Evolutionary conservation across 2,888 invertebrate genomes (phyloP), one percentile per base, ranked within the genome.

Genomic region (Hyposoter dolosus): DNA sequence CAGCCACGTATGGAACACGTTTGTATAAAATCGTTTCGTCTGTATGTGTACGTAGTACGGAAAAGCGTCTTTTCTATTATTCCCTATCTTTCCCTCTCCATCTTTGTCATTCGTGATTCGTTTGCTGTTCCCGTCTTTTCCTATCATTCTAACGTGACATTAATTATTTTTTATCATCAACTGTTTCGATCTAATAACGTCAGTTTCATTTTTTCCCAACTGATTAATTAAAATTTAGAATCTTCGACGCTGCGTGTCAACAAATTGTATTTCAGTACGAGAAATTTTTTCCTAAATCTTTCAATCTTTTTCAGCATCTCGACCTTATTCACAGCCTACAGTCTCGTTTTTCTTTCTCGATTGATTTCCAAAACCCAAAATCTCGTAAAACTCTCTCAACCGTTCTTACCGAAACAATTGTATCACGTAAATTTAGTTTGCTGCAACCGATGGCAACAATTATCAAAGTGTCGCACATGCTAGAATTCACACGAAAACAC

Each of bases 41-140:
- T 76, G 40, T n/a, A 68, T 74, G 68, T 71, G 66, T 66, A 74
- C 68, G 72, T 32, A 15, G 60, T 15, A 32, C 56, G 66, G 50
- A 43, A 71, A 72, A 76, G 35, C 63, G 63, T 71, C n/a, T 56
- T 81, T 81, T 81, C 76, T 84, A 80, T 84, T 84, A 75, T 71
- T 84, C 80, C 72, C 83, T 84, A 80, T 84, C 71, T 81, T 45
- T 66, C 23, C 35, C n/a, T 76, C 72, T 76, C 71, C 66, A 81
- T 83, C 83, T 72, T 77, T 80, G 45, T 83, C 63, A 71, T 81
- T 83, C 76, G 83, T 77, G 75, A 83, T 86, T 83, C 72, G 76
- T 86, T 76, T n/a, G 66, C 53, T 65, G 66, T 78, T 77, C 47
- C 65, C 15, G 53, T 66, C 45, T 65, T 32, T 69, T 74, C 32